Percentiles rank a stretch among this genome's conserved stretches.
Evolutionary conservation across 2,797 vertebrate species (phyloP).

Genomic region (Acropternis orthonyx): DNA sequence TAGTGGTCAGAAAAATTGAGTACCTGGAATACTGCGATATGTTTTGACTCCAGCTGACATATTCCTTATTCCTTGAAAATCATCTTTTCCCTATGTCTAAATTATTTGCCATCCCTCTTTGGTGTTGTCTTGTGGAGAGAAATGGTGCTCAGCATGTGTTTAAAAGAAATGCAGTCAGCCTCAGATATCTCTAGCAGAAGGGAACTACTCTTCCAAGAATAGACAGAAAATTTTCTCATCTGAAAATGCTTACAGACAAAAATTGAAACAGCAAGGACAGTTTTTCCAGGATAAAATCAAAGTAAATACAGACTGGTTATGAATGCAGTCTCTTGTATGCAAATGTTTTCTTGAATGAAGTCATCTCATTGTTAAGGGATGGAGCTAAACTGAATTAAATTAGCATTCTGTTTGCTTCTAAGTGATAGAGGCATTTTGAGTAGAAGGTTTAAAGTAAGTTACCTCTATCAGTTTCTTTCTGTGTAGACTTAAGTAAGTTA

Average conservation of each 20-base stretch:
- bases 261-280: constrained; percentile 29
- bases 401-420: background rate
- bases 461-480: background rate
- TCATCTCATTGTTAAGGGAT: background rate
- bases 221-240: constrained; percentile 22
- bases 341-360: background rate
- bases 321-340: constrained; percentile 4
- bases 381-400: constrained; percentile 7
- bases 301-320: constrained; percentile 35
- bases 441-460: background rate
- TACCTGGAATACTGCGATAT: background rate
- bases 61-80: background rate
- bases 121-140: background rate
- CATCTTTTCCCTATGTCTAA: background rate
- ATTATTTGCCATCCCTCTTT: background rate
- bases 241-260: constrained; percentile 37
- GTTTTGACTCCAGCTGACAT: background rate
- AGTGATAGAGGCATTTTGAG: background rate
- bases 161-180: constrained; percentile 12
- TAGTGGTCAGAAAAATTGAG: background rate
- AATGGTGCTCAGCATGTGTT: background rate
- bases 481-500: background rate
- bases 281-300: constrained; percentile 25
- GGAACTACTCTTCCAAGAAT: constrained; percentile 47
- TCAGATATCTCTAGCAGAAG: constrained; percentile 21